Base-by-base conservation (phyloP, 2,113 vertebrate genomes). In the Chaetodon auriga region DNA sequence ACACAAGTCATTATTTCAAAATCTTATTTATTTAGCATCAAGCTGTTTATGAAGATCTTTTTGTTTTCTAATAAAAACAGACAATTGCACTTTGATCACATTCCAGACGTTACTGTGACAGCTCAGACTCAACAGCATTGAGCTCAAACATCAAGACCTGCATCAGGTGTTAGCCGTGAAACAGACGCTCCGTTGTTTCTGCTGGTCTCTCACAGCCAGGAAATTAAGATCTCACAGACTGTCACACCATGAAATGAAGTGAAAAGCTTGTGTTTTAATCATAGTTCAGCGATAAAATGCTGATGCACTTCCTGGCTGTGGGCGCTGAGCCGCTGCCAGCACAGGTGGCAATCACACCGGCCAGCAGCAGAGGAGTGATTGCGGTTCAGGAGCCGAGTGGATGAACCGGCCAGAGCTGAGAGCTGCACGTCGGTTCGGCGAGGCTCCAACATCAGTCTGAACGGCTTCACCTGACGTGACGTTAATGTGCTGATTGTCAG, bases 241-340 rank as follows among this genome's bases (percentile, higher is more conserved):
- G 68, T 73, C 48, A 63, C 71, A 35, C 45, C 11, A 46, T 41
- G 30, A 62, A 41, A 43, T 43, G 15, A 62, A 64, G 61, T 38
- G 1, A 53, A 53, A 71, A 58, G 68, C 3, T 8, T 49, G 69
- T 57, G 65, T 73, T 84, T 78, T 65, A 84, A 85, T 88, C 61
- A 65, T 16, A 35, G 53, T 1, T 41, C 0, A 25, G 38, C 41
- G 85, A 49, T 77, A 74, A 80, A 77, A 63, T 48, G 68, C 65
- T 66, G 80, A 79, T 80, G 84, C 69, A 55, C 71, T 61, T 78
- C 80, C 82, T 82, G 82, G 79, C 87, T 35, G 61, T 7, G 2
- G 68, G 9, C 4, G 43, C 73, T 25, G 71, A 23, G 78, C 54
- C 0, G 55, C 57, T 78, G 84, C 87, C 87, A 85, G 87, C 77